These are phyloP conservation scores for Stichopus horrens DNA, from an alignment of 53 echinoderm and acorn worm species.

Conservation along the genomic window DNA sequence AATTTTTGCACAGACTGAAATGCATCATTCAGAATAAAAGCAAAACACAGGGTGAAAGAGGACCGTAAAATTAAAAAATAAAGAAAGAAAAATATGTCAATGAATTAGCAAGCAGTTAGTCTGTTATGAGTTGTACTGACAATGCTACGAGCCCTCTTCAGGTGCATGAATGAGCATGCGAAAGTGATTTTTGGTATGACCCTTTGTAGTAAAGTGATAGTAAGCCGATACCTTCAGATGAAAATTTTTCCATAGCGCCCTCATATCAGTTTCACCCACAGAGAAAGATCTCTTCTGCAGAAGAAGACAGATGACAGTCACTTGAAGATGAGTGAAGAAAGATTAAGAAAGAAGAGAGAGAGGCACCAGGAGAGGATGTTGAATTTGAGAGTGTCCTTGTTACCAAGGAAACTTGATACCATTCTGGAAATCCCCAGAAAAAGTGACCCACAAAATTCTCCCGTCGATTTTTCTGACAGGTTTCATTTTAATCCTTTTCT, in stretches of 20 bases:
- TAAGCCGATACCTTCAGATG: constrained; percentile 40
- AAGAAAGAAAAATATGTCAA: background rate
- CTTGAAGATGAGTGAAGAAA: background rate
- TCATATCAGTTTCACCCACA: constrained; percentile 49
- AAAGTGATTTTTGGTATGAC: background rate
- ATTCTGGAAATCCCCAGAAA: too few species aligned
- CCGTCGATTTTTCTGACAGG: too few species aligned
- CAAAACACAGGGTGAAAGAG: too few species aligned
- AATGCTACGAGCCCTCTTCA: too few species aligned
- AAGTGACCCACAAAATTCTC: too few species aligned
- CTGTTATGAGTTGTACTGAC: background rate
- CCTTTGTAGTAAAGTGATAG: background rate
- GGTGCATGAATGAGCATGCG: constrained; percentile 20
- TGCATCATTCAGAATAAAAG: too few species aligned
- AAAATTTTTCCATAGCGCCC: constrained; percentile 49
- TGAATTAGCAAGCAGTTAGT: constrained; percentile 29
- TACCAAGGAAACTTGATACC: too few species aligned
- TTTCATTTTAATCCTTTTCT: too few species aligned
- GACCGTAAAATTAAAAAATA: too few species aligned
- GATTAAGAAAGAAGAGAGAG: background rate
- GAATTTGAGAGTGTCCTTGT: too few species aligned
- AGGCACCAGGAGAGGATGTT: too few species aligned
- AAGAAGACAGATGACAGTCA: constrained; percentile 1
- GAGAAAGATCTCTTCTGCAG: constrained; percentile 47
- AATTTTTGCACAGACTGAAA: too few species aligned